Conservation (phyloP, 2,113 vertebrate species). For the Chaetodon auriga region DNA sequence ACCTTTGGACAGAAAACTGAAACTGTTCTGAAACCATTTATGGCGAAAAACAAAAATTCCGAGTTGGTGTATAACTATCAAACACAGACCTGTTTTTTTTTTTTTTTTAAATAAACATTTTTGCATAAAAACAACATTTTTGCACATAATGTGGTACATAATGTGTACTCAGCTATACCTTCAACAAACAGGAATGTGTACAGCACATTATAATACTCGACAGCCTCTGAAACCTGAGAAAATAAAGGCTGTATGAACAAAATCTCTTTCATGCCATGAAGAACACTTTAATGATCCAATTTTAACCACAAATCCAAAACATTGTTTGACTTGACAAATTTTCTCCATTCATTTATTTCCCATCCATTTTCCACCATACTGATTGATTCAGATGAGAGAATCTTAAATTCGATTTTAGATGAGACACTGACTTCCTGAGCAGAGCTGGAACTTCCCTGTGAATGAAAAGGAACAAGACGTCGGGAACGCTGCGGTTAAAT, state of each 20-base stretch:
- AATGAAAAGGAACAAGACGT: neutral
- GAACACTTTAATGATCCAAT: neutral
- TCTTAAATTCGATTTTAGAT: slow-evolving; percentile 16
- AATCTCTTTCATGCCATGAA: neutral
- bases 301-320: slow-evolving; percentile 2
- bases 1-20: no score
- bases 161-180: no score
- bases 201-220: neutral
- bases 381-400: slow-evolving; percentile 4
- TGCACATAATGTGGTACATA: neutral
- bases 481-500: slow-evolving; percentile 19
- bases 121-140: no score
- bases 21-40: no score
- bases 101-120: no score
- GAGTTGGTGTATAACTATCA: no score
- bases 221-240: neutral
- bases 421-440: slow-evolving; percentile 8
- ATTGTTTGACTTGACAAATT: neutral
- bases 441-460: neutral
- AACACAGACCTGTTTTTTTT: no score
- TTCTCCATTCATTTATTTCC: neutral
- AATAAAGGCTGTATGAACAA: neutral
- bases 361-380: neutral
- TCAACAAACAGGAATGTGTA: neutral
- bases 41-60: no score